These are phyloP conservation scores for Ruditapes philippinarum DNA, from an alignment of 1,140 invertebrate species.

Conservation along the genomic window DNA sequence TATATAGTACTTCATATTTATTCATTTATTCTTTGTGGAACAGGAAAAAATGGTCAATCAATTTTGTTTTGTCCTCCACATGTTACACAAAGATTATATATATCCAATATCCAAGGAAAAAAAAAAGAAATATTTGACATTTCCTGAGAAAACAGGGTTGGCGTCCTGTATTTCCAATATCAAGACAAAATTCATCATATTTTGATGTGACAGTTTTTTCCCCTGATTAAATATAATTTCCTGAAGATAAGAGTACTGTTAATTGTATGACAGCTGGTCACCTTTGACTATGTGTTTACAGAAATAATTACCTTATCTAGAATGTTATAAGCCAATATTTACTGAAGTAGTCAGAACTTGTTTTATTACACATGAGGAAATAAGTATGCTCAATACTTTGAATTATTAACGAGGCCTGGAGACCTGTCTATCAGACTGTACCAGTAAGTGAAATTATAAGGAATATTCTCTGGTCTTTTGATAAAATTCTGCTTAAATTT, in stretches of 20 bases:
- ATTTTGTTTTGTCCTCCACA: not conserved
- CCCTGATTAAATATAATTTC: constrained; percentile 26
- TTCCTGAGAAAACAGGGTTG: not conserved
- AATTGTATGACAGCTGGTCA: constrained; percentile 26
- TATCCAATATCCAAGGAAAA: constrained; percentile 10
- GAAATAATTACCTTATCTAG: constrained; percentile 16
- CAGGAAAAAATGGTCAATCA: too few species aligned
- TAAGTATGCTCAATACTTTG: too few species aligned
- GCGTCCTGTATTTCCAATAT: not conserved
- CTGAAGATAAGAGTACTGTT: not conserved
- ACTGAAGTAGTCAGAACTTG: too few species aligned
- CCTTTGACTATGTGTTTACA: constrained; percentile 9
- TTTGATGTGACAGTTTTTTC: not conserved
- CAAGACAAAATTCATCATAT: not conserved
- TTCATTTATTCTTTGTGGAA: too few species aligned
- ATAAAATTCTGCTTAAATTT: too few species aligned
- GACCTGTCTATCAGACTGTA: too few species aligned
- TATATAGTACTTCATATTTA: too few species aligned
- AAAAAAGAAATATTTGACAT: constrained; percentile 49
- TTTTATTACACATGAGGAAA: too few species aligned
- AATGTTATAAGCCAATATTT: not conserved
- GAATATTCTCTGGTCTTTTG: too few species aligned
- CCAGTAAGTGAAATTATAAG: too few species aligned
- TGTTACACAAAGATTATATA: constrained; percentile 24
- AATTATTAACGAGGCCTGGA: too few species aligned